Conservation (phyloP, 1,140 invertebrate genomes). For the Drosophila setifemur region DNA sequence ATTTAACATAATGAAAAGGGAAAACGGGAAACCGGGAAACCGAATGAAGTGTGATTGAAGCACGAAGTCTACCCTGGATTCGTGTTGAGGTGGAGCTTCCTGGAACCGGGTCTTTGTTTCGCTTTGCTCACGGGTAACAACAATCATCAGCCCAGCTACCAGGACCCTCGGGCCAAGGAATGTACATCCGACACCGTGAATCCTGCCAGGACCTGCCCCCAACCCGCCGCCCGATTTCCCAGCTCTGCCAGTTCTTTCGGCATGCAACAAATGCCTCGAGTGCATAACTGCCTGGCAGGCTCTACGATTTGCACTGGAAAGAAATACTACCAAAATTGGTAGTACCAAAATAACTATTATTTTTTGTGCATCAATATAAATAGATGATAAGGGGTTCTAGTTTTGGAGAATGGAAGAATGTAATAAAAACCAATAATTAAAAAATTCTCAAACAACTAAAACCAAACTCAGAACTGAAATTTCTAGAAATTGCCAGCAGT, state of each 20-base stretch:
- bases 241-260: constrained; percentile 30
- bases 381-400: too few species aligned
- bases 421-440: too few species aligned
- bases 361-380: too few species aligned
- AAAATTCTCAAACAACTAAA: too few species aligned
- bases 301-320: background rate
- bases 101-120: constrained; percentile 19
- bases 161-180: constrained; percentile 33
- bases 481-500: constrained; percentile 5
- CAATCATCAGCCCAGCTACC: constrained; percentile 19
- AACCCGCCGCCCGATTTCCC: background rate
- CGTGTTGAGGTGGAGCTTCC: constrained; percentile 7
- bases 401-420: too few species aligned
- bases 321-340: too few species aligned
- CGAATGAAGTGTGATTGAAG: constrained; percentile 52
- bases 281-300: constrained; percentile 64
- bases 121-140: constrained; percentile 43
- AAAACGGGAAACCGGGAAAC: constrained; percentile 14
- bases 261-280: constrained; percentile 79
- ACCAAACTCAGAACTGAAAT: background rate
- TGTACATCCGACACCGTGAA: constrained; percentile 67
- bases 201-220: constrained; percentile 40
- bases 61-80: background rate
- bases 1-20: constrained; percentile 65
- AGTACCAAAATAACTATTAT: too few species aligned